Base-by-base conservation (phyloP, 2,113 vertebrate species). In the Xyrauchen texanus region DNA sequence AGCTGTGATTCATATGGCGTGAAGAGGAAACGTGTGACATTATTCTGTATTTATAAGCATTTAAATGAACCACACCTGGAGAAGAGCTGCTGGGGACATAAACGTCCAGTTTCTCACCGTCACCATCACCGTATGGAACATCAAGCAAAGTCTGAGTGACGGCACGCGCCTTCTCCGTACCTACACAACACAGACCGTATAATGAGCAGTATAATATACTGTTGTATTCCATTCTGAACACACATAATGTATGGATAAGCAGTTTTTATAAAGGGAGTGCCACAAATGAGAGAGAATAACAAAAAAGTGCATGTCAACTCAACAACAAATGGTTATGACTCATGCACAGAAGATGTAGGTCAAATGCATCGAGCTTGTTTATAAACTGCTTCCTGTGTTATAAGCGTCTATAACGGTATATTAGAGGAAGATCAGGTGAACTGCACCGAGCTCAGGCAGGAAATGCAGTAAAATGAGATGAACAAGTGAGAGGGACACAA, bases 21-120 rank as follows among this genome's bases (percentile, higher is more conserved):
- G 21, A 34, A 34, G 21, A 34, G 7, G 55, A 53, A 7, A 11
- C n/a, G 55, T n/a, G 55, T 12, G n/a, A 58, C 7, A 58, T 15
- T 15, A 58, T 1, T 7, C 2, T 6, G 3, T 13, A n/a, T 58
- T n/a, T 5, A 6, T 57, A 5, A 15, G 1, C 3, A n/a, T 58
- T 15, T 49, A 4, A 44, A 4, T 34, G 16, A 21, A 21, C 4
- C 85, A 57, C 86, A 97, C 96, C 90, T 78, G 87, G 82, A n/a
- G 87, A 83, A 4, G 63, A 78, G 3, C 80, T 87, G 5, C 73
- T 64, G 0, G 96, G 96, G 2, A 98, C 84, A 77, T 98, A 99
- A 12, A 98, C 86, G 49, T 99, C 97, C 84, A 98, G 76, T 57
- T 90, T 95, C 83, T 98, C 97, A 16, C 90, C 83, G 0, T 93